A percentile compares a stretch with the other conserved stretches of the same genome.
These are phyloP conservation scores for Parnassius apollo DNA, from an alignment of 2,888 invertebrate species.

Conservation along the genomic window DNA sequence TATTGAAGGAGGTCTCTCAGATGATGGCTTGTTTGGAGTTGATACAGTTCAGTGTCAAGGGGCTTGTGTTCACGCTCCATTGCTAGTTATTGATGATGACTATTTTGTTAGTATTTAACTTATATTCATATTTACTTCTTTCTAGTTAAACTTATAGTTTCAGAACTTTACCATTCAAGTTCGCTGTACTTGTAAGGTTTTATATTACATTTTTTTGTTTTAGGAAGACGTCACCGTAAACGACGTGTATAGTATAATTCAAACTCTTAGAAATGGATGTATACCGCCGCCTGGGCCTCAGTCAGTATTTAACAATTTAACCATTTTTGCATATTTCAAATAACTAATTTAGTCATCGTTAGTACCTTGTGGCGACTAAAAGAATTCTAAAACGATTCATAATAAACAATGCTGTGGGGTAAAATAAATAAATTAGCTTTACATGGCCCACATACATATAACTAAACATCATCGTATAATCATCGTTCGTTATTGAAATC, in stretches of 20 bases:
- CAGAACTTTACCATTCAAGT: not conserved
- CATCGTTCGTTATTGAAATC: not conserved
- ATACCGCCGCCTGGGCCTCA: slow-evolving; percentile 65
- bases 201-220: slow-evolving; percentile 25
- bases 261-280: slow-evolving; percentile 48
- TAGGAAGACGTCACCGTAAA: slow-evolving; percentile 61
- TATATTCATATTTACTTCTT: not conserved
- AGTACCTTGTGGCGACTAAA: too few species aligned
- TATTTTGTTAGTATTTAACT: slow-evolving; percentile 54
- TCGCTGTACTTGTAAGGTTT: not conserved
- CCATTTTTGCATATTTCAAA: not conserved
- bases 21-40: slow-evolving; percentile 61
- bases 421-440: not conserved
- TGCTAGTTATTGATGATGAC: slow-evolving; percentile 65
- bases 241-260: slow-evolving; percentile 61
- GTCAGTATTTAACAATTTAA: slow-evolving; percentile 44
- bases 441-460: not conserved
- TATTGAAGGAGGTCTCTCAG: slow-evolving; percentile 50
- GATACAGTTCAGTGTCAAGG: slow-evolving; percentile 66
- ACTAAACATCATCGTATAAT: not conserved
- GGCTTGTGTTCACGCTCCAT: slow-evolving; percentile 68
- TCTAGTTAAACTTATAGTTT: not conserved
- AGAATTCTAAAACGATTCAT: too few species aligned
- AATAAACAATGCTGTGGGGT: not conserved
- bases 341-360: not conserved